Evolutionary conservation across 2,113 vertebrate genomes (phyloP).

Genomic region (Sapajus apella): DNA sequence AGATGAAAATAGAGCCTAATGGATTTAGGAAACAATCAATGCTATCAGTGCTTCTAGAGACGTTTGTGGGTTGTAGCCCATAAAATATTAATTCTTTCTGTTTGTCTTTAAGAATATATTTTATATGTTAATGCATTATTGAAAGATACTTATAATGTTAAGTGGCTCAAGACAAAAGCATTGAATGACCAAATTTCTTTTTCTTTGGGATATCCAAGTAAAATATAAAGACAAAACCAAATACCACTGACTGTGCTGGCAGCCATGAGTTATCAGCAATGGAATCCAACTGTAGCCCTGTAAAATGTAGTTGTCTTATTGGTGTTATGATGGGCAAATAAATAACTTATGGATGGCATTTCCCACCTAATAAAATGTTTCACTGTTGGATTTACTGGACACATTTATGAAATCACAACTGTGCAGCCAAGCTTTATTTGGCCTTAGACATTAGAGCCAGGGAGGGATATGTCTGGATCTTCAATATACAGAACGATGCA

Average conservation of each 20-base stretch:
- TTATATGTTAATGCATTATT: conserved; percentile 82
- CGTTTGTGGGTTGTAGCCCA: conserved; percentile 82
- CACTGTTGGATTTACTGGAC: conserved; percentile 17
- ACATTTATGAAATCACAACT: conserved; percentile 64
- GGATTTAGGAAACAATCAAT: conserved; percentile 87
- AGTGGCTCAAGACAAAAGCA: conserved; percentile 77
- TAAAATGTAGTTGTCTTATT: conserved; percentile 56
- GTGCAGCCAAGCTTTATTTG: conserved; percentile 56
- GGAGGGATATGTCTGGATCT: background rate
- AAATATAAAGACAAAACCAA: conserved; percentile 6
- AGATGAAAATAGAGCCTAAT: conserved; percentile 87
- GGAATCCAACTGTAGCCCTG: background rate
- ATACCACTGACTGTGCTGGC: background rate
- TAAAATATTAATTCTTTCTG: conserved; percentile 92
- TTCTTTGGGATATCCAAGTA: conserved; percentile 55
- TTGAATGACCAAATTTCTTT: conserved; percentile 64
- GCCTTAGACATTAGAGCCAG: background rate
- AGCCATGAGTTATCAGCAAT: background rate
- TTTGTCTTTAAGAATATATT: conserved; percentile 81
- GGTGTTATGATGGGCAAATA: conserved; percentile 52
- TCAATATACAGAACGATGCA: background rate
- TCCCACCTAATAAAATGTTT: conserved; percentile 69
- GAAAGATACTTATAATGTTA: conserved; percentile 80
- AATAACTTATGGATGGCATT: conserved; percentile 53
- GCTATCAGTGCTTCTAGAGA: conserved; percentile 87